Evolutionary conservation across 2,113 vertebrate species (phyloP).

Genomic region (Arenaria interpres): DNA sequence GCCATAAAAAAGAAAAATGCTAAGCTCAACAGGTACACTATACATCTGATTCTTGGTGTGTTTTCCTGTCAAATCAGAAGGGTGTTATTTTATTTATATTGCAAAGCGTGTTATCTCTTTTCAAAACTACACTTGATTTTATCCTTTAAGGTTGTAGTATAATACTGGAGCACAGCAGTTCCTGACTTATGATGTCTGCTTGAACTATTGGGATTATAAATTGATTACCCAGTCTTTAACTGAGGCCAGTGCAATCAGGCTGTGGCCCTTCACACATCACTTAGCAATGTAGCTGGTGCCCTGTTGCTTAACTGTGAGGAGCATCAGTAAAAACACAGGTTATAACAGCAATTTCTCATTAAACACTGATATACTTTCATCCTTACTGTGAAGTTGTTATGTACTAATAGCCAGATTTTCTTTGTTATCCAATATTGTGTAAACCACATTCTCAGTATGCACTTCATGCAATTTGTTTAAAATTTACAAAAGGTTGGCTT

Average conservation of each 20-base stretch:
- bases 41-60: accelerated
- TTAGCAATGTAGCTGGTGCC: not conserved
- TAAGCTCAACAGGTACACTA: not conserved
- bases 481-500: not conserved
- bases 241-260: not conserved
- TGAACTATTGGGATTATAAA: not conserved
- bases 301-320: not conserved
- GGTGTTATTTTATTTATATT: not conserved
- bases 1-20: not conserved
- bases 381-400: not conserved
- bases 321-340: not conserved
- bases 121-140: not conserved
- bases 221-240: not conserved
- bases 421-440: not conserved
- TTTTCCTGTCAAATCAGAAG: not conserved
- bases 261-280: not conserved
- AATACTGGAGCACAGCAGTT: not conserved
- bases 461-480: not conserved
- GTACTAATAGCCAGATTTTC: not conserved
- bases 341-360: not conserved
- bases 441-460: not conserved
- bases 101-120: not conserved
- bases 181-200: not conserved
- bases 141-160: not conserved
- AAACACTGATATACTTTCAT: not conserved